Evolutionary conservation across 2,888 invertebrate species (phyloP), one percentile per base, ranked within the genome.

Genomic region (Chorisops tibialis): DNA sequence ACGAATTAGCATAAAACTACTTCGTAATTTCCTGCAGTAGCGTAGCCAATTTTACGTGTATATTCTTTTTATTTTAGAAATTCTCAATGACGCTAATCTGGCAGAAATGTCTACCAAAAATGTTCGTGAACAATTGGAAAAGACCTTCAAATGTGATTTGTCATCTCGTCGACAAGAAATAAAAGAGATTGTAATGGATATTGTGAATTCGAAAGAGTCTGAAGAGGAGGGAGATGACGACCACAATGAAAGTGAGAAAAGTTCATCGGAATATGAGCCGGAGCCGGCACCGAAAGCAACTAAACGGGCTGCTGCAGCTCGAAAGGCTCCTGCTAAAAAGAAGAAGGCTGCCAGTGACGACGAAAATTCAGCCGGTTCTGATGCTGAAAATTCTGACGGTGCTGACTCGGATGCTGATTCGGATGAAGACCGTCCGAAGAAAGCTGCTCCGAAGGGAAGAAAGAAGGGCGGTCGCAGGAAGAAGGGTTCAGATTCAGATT

Each of bases 181-280:
- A n/a, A 93, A 94, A 74, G 84, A 87, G 68, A 80, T 95, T 65
- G 91, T 95, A 6, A 90, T 93, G 89, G 89, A 91, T 68, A 87
- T 86, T 70, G 83, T 84, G 2, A 79, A 79, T 67, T 72, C 75
- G 9, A 77, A 77, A 65, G 76, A 76, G 52, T 70, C 65, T 14
- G 79, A 79, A 50, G 80, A 80, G 47, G 79, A 79, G 43, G n/a
- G n/a, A n/a, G n/a, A 80, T 79, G 67, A 79, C 3, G 30, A 30
- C 1, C 7, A 5, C 30, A 9, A 30, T 7, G 30, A 30, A 78
- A 64, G 73, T 74, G 1, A 80, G 79, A 54, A 82, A 81, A 43
- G 80, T 79, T 0, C 82, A 81, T 62, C 81, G 63, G 39, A 24
- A 24, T 63, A 47, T 51, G 59, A 64, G 67, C 77, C 65, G 75